Percentiles rank a stretch among this genome's conserved stretches.
Evolutionary conservation across 2,888 invertebrate species (phyloP).

Genomic region (Nebria brevicollis): DNA sequence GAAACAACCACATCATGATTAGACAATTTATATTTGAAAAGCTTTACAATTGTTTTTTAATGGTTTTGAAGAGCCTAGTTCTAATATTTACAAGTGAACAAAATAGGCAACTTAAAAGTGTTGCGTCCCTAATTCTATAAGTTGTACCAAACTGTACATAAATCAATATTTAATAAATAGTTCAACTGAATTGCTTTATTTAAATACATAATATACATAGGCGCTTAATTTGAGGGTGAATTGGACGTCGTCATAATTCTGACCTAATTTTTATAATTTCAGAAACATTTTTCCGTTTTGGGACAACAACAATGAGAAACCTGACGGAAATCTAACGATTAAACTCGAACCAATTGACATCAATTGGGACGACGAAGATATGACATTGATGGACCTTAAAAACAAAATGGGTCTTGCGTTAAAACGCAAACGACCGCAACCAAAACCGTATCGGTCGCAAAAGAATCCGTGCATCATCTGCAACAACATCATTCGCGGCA

Average conservation of each 20-base stretch:
- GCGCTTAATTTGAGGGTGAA: too few species aligned
- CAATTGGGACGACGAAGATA: conserved; percentile 41
- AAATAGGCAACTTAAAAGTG: too few species aligned
- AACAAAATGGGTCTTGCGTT: conserved; percentile 29
- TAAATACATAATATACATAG: too few species aligned
- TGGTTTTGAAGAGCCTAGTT: too few species aligned
- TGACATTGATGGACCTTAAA: conserved; percentile 29
- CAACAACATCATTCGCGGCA: conserved; percentile 30
- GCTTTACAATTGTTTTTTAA: too few species aligned
- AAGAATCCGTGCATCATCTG: conserved; percentile 32
- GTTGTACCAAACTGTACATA: too few species aligned
- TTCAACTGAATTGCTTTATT: too few species aligned
- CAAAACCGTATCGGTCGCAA: conserved; percentile 14
- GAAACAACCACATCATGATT: conserved; percentile 29
- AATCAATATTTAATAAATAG: too few species aligned
- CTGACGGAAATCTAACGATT: conserved; percentile 33
- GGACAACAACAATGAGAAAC: conserved; percentile 39
- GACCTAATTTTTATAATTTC: conserved; percentile 37
- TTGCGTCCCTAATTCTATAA: too few species aligned
- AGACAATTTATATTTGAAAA: neutral
- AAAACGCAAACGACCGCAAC: conserved; percentile 2
- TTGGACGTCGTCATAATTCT: neutral
- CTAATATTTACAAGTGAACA: too few species aligned
- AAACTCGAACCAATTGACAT: conserved; percentile 41
- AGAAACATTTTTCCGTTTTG: conserved; percentile 41